A percentile compares a stretch with the other conserved stretches of the same genome.
Evolutionary conservation across 2,888 invertebrate species (phyloP).

Genomic region (Lochmaea capreae): DNA sequence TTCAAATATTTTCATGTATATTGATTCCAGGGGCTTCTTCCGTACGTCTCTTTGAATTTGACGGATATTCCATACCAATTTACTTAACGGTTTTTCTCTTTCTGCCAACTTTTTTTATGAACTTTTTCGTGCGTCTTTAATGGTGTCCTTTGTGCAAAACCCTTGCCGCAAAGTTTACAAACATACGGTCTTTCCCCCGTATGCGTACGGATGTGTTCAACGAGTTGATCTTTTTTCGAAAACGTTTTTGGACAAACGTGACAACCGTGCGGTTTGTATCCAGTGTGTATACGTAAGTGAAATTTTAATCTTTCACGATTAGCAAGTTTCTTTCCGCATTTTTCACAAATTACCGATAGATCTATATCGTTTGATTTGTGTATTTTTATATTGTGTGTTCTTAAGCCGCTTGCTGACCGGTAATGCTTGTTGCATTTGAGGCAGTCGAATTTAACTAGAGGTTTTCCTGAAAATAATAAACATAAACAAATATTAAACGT

Average conservation of each 20-base stretch:
- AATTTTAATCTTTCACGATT: constrained; percentile 26
- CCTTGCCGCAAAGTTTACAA: constrained; percentile 49
- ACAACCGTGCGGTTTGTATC: constrained; percentile 20
- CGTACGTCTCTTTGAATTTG: too few species aligned
- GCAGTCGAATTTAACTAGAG: constrained; percentile 62
- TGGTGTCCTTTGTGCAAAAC: constrained; percentile 37
- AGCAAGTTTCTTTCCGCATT: constrained; percentile 30
- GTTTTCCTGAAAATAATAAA: constrained; percentile 37
- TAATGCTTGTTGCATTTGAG: constrained; percentile 65
- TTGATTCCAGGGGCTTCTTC: too few species aligned
- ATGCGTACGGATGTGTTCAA: constrained; percentile 25
- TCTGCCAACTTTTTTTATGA: not conserved
- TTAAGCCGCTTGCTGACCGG: constrained; percentile 57
- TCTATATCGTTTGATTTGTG: constrained; percentile 60
- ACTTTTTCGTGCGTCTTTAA: constrained; percentile 36
- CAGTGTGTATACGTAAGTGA: constrained; percentile 9
- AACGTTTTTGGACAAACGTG: constrained; percentile 25
- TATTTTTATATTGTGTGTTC: constrained; percentile 61
- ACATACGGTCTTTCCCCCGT: constrained; percentile 36
- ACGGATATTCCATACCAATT: not conserved
- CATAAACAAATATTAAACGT: too few species aligned
- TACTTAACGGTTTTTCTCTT: not conserved
- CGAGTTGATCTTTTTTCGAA: constrained; percentile 6
- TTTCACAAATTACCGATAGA: constrained; percentile 47
- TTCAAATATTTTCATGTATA: too few species aligned